These are phyloP conservation scores for Pollenia griseotomentosa DNA, from an alignment of 2,888 invertebrate species.

Conservation along the genomic window DNA sequence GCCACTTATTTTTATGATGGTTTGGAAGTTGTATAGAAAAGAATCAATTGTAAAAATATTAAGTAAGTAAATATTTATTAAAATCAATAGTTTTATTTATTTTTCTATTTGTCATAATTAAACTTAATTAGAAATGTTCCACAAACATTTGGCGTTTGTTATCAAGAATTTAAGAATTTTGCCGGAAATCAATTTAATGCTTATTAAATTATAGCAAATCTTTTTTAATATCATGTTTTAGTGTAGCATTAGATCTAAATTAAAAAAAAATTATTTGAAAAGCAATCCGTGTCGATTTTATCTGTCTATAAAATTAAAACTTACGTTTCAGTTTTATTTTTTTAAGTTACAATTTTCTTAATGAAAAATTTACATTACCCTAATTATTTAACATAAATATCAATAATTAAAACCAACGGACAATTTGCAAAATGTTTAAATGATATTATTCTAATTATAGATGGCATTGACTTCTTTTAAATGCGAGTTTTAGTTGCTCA, in stretches of 20 bases:
- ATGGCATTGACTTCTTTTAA: constrained; percentile 56
- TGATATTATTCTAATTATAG: constrained; percentile 29
- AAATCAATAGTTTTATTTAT: constrained; percentile 9
- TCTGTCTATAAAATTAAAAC: no score
- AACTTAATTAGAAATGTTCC: neutral
- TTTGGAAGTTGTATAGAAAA: constrained; percentile 9
- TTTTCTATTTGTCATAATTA: neutral
- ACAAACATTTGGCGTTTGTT: no score
- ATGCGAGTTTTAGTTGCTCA: neutral
- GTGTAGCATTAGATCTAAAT: no score
- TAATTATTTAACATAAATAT: neutral
- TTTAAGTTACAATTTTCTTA: no score
- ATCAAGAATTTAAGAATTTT: neutral
- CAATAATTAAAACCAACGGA: neutral
- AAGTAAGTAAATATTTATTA: neutral
- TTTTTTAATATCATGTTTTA: no score
- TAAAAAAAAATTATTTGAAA: no score
- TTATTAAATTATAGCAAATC: neutral
- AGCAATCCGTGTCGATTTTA: no score
- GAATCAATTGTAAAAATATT: constrained; percentile 19
- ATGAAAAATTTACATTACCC: no score
- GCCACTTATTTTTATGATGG: neutral
- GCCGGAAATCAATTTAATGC: neutral
- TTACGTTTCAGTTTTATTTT: no score
- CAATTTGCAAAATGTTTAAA: neutral